Evolutionary conservation across 2,888 invertebrate species (phyloP).

Genomic region (Dryococelus australis): DNA sequence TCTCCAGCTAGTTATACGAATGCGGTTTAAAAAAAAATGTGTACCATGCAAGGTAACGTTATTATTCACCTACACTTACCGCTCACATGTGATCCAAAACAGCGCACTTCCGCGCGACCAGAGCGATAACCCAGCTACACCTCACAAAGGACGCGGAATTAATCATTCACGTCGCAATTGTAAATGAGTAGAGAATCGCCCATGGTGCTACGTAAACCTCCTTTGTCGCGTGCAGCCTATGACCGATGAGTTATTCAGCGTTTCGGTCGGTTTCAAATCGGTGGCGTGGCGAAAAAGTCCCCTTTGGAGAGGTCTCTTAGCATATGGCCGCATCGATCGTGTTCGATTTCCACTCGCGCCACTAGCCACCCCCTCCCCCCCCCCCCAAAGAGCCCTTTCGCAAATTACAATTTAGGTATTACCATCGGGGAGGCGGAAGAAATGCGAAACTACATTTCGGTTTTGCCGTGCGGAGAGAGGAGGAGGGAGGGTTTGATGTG

Average conservation of each 20-base stretch:
- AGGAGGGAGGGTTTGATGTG: background rate
- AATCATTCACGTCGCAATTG: background rate
- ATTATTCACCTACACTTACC: too few relatives aligned
- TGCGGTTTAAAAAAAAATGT: too few relatives aligned
- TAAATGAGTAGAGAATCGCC: constrained; percentile 38
- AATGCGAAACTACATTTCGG: background rate
- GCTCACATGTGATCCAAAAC: too few relatives aligned
- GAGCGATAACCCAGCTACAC: background rate
- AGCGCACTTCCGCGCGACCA: too few relatives aligned
- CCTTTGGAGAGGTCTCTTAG: background rate
- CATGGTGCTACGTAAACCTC: too few relatives aligned
- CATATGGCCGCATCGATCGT: background rate
- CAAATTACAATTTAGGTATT: background rate
- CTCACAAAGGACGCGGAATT: background rate
- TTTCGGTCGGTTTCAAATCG: background rate
- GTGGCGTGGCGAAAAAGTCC: background rate
- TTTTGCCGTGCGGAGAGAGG: background rate
- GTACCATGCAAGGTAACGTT: too few relatives aligned
- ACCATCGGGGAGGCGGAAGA: background rate
- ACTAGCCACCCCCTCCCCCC: background rate
- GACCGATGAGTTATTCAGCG: background rate
- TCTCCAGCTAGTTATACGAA: too few relatives aligned
- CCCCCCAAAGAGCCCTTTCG: too few relatives aligned
- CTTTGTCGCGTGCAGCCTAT: background rate
- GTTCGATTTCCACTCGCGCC: background rate